Evolutionary conservation across 2,113 vertebrate species (phyloP).

Genomic region (Mesoclemmys tuberculata): DNA sequence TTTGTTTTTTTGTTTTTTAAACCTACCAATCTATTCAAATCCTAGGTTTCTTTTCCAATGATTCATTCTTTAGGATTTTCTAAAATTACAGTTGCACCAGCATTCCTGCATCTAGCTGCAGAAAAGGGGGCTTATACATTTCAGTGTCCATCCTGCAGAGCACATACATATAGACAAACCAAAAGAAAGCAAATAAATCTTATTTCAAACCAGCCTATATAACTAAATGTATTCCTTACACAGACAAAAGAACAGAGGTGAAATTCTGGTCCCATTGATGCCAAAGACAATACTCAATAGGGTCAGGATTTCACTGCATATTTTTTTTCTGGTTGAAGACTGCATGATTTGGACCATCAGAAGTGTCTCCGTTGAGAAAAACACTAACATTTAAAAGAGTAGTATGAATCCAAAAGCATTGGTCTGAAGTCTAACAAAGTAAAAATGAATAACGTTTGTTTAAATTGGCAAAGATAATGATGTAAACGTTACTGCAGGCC

Average conservation of each 20-base stretch:
- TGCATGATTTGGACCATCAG: slow-evolving; percentile 57
- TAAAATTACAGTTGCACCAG: slow-evolving; percentile 14
- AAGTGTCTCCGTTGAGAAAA: slow-evolving; percentile 23
- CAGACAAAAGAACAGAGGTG: background rate
- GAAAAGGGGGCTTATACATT: background rate
- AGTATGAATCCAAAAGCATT: background rate
- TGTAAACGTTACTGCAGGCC: background rate
- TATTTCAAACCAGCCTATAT: background rate
- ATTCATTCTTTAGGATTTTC: slow-evolving; percentile 38
- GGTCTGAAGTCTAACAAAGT: background rate
- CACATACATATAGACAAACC: background rate
- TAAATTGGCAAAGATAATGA: background rate
- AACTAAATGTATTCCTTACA: slow-evolving; percentile 5
- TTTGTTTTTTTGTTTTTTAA: slow-evolving; percentile 24
- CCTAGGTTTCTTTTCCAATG: background rate
- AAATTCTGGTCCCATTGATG: background rate
- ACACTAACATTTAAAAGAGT: background rate
- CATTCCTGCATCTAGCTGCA: slow-evolving; percentile 1
- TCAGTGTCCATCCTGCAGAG: slow-evolving; percentile 3
- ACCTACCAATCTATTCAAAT: slow-evolving; percentile 38
- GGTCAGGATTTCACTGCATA: background rate
- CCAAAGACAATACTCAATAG: slow-evolving; percentile 12
- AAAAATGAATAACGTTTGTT: background rate
- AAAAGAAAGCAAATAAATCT: slow-evolving; percentile 17
- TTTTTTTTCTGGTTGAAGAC: slow-evolving; percentile 2